Conservation (phyloP, 2,888 invertebrate species). For the Tetranychus truncatus region DNA sequence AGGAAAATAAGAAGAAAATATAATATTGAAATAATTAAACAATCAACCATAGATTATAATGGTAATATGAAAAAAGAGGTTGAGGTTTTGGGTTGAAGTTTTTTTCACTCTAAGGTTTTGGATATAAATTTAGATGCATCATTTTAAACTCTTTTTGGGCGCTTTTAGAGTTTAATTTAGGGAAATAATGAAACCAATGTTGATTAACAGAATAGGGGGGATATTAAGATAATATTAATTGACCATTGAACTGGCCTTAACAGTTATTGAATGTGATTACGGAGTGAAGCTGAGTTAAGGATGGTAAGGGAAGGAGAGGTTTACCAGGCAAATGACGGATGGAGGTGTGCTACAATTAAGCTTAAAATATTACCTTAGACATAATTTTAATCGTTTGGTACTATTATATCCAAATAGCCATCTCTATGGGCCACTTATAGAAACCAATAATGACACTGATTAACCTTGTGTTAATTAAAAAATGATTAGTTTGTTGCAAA, state of each 20-base stretch:
- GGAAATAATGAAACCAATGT: background rate
- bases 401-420: background rate
- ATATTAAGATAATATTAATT: background rate
- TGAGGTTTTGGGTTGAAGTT: no score
- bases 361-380: background rate
- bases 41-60: no score
- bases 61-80: no score
- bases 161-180: no score
- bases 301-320: background rate
- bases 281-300: background rate
- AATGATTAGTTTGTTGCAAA: background rate
- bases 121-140: no score
- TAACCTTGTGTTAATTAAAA: background rate
- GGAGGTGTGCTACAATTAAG: background rate
- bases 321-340: background rate
- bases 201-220: background rate
- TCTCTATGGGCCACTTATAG: background rate
- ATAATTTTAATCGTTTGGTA: background rate
- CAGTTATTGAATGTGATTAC: background rate
- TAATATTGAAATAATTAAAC: no score
- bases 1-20: no score
- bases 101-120: no score
- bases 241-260: background rate
- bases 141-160: no score
- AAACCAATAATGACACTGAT: background rate